Evolutionary conservation across 2,113 vertebrate species (phyloP).

Genomic region (Ptilonorhynchus violaceus): DNA sequence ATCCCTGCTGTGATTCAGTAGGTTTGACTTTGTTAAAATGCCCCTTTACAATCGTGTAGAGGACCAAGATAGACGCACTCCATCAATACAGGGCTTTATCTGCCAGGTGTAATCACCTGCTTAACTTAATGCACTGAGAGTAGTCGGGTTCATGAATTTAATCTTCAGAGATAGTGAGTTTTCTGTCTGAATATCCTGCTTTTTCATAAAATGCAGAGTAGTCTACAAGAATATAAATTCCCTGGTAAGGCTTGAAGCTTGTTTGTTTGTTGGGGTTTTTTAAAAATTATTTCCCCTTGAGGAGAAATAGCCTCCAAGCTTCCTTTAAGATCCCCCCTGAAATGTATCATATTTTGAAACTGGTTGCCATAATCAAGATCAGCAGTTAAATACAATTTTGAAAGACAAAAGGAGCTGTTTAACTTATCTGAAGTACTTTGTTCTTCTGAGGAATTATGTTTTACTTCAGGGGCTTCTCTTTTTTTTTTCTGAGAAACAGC

Average conservation of each 20-base stretch:
- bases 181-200: neutral
- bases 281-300: neutral
- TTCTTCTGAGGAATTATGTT: neutral
- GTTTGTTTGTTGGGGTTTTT: accelerated
- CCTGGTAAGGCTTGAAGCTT: neutral
- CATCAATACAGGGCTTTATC: neutral
- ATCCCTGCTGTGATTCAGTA: neutral
- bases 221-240: neutral
- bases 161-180: neutral
- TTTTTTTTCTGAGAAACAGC: neutral
- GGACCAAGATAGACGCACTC: neutral
- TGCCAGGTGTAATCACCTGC: neutral
- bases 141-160: neutral
- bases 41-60: neutral
- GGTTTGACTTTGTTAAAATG: neutral
- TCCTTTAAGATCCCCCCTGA: neutral
- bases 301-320: neutral
- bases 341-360: neutral
- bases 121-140: neutral
- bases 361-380: neutral
- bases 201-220: neutral
- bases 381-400: neutral
- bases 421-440: neutral
- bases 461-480: neutral
- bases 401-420: neutral